Conservation (phyloP, 2,113 vertebrate genomes). For the Tragelaphus buxtoni region DNA sequence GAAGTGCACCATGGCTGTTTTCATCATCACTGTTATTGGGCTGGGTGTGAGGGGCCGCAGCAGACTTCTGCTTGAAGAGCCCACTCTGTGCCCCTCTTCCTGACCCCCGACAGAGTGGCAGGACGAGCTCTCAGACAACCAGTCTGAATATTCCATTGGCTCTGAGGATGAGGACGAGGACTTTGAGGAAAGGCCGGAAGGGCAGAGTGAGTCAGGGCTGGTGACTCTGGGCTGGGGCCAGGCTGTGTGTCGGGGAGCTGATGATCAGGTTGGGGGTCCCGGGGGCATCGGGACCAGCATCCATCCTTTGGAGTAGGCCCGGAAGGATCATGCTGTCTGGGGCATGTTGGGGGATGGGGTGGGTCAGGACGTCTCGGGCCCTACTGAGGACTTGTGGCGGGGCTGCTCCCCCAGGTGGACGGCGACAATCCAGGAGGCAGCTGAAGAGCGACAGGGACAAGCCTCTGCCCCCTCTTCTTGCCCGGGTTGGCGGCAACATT, state of each 20-base stretch:
- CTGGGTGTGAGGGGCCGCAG: background rate
- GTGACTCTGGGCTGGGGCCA: background rate
- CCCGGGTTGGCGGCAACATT: slow-evolving; percentile 95
- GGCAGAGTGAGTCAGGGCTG: slow-evolving; percentile 81
- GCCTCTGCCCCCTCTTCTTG: slow-evolving; percentile 94
- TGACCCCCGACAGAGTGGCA: slow-evolving; percentile 89
- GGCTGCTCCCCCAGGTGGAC: slow-evolving; percentile 83
- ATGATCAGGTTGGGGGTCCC: background rate
- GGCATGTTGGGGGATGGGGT: fast-evolving
- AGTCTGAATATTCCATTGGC: slow-evolving; percentile 97
- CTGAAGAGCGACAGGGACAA: slow-evolving; percentile 95
- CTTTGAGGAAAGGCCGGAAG: slow-evolving; percentile 97
- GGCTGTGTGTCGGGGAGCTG: fast-evolving
- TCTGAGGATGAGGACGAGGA: slow-evolving; percentile 99
- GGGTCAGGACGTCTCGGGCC: background rate
- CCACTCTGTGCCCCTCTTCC: background rate
- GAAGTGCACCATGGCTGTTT: fast-evolving
- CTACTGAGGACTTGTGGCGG: background rate
- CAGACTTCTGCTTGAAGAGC: background rate
- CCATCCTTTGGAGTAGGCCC: background rate
- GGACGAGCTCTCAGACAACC: slow-evolving; percentile 98
- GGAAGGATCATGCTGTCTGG: background rate
- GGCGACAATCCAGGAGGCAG: slow-evolving; percentile 95
- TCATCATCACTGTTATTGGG: fast-evolving
- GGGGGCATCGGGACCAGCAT: background rate